Base-by-base conservation (phyloP, 1,140 invertebrate species). In the Pseudomyrmex flavicornis region DNA sequence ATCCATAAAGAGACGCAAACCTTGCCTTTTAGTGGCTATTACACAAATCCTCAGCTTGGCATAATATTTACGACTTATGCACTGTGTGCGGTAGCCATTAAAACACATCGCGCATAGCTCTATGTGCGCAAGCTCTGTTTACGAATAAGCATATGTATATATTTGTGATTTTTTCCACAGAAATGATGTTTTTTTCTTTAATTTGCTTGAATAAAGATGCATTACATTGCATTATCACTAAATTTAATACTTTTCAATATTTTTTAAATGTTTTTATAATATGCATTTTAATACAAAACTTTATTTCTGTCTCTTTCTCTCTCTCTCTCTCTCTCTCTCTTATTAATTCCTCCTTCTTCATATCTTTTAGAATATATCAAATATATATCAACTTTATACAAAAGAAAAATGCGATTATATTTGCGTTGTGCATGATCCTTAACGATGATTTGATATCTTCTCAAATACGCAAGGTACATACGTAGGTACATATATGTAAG, bases 1-100 rank as follows among this genome's bases (percentile, higher is more conserved):
- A 85, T 63, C 84, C 85, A 88, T 90, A 86, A 89, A 89, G 74
- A 70, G 82, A 77, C 83, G 87, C 35, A 35, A 85, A 90, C 73
- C 83, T 87, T 80, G 69, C 82, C 82, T 89, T 89, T 89, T 85
- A 89, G 88, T 89, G 88, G 88, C 88, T 89, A 87, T 89, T 89
- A 89, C 88, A 87, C 85, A 83, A 83, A 89, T 89, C 84, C 66
- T 69, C 58, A 63, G 65, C 58, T 72, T 62, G 73, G 62, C 79
- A 85, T 85, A 89, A 89, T 85, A 89, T 89, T 89, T 89, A 89
- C 86, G 88, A 88, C 85, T 89, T 46, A 56, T 74, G 76, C 77
- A 83, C 88, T 68, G 77, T 89, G 85, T 89, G 88, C 85, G 82
- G 76, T 77, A 83, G 85, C 87, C 88, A 85, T 89, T 89, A 89